These are phyloP conservation scores for Caenorhabditis plicata DNA, from an alignment of 2,888 invertebrate genomes.

Conservation along the genomic window DNA sequence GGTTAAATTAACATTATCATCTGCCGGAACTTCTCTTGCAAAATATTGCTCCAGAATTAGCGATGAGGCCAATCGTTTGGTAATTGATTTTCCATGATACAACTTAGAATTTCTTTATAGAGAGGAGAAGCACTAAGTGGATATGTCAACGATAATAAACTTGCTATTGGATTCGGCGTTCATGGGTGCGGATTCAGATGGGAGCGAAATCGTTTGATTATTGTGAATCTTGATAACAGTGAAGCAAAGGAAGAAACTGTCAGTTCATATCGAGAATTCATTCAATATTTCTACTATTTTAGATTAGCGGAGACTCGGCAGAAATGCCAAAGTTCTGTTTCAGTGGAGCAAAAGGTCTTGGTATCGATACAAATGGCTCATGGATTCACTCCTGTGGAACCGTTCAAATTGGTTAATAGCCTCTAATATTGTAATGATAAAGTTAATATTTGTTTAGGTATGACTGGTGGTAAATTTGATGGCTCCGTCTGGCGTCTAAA, in stretches of 20 bases:
- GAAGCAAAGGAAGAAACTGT: conserved; percentile 13
- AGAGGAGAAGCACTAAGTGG: conserved; percentile 28
- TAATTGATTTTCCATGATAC: too few species aligned
- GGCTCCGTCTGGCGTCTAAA: conserved; percentile 33
- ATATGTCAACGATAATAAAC: conserved; percentile 15
- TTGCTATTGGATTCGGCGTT: conserved; percentile 39
- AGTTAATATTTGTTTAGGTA: conserved; percentile 12
- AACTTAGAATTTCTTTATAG: conserved; percentile 16
- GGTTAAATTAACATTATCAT: conserved; percentile 1
- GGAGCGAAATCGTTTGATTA: conserved; percentile 34
- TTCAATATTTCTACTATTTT: conserved; percentile 3
- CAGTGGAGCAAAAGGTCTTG: conserved; percentile 25
- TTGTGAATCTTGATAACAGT: conserved; percentile 23
- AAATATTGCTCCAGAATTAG: not conserved
- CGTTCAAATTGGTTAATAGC: not conserved
- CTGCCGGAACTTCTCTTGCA: not conserved
- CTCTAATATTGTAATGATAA: not conserved
- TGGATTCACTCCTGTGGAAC: conserved; percentile 19
- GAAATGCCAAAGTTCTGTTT: conserved; percentile 26
- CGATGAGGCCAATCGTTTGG: conserved; percentile 6
- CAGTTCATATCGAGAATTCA: not conserved
- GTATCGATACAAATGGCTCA: conserved; percentile 8
- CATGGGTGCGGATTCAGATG: conserved; percentile 51
- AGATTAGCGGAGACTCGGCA: conserved; percentile 7
- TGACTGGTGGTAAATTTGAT: conserved; percentile 29